Evolutionary conservation across 2,113 vertebrate species (phyloP), one percentile per base, ranked within the genome.

Genomic region (Polypterus bichir): DNA sequence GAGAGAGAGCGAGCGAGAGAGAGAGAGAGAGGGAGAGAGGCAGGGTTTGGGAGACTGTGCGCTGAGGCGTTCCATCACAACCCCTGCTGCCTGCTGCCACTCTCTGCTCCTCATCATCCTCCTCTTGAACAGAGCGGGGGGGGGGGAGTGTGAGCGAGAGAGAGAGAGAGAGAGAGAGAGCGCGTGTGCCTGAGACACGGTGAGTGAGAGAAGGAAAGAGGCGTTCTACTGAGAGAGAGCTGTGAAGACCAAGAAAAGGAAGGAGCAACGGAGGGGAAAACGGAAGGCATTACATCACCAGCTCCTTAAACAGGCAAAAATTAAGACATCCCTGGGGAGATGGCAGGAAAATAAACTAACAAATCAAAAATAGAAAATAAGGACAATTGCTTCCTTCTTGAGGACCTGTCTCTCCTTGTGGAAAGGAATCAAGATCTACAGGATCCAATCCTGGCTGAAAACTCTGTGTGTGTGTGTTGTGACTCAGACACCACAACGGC

Each of bases 11-110:
- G 66, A 71, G 66, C 64, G 60, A 63, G 71, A 62, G 68, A 70
- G 54, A 76, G 73, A 75, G 79, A 72, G 76, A 59, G 71, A 73
- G 80, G 74, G 74, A 74, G 77, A 79, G 83, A 78, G 75, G 71
- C 72, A 71, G 79, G 70, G 75, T 71, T 71, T 76, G 77, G 76
- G 77, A 76, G 75, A 84, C 77, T 77, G 82, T 81, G 77, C 74
- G 72, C 75, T 81, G 76, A 83, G 79, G 80, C 81, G 69, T 83
- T 89, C 88, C 87, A 86, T 90, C 91, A 86, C 83, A 86, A 91
- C 89, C 85, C 83, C 77, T 79, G 77, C 79, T 80, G 77, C 74
- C 76, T 69, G 67, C 77, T 73, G 71, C 65, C 69, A 73, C 58
- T 55, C 59, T 60, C 67, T 61, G 82, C 85, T 81, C 91, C 87